Conservation (phyloP, 2,797 vertebrate species). For the Lagocephalus sceleratus region DNA sequence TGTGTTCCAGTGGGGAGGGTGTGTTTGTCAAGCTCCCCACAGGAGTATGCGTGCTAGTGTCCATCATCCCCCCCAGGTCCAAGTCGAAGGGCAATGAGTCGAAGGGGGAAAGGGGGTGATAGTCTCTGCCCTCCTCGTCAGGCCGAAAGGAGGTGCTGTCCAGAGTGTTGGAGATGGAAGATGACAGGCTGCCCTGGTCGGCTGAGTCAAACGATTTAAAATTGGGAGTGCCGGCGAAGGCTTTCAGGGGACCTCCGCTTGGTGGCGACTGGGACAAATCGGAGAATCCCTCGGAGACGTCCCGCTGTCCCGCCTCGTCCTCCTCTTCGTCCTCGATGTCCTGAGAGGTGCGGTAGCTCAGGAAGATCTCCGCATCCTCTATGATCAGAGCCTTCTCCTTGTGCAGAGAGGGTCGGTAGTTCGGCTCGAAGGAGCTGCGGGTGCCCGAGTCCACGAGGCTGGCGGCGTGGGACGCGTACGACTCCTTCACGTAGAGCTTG, state of each 20-base stretch:
- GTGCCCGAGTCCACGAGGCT: slow-evolving; percentile 63
- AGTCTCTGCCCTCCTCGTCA: slow-evolving; percentile 74
- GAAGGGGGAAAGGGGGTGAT: slow-evolving; percentile 89
- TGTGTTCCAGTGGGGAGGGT: slow-evolving; percentile 86
- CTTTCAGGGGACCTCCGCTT: slow-evolving; percentile 59
- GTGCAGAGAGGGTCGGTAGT: slow-evolving; percentile 44
- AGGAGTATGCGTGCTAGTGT: slow-evolving; percentile 76
- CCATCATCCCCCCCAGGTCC: slow-evolving; percentile 78
- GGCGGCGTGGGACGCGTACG: slow-evolving; percentile 71
- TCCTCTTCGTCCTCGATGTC: slow-evolving; percentile 73
- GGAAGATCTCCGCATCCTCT: slow-evolving; percentile 62
- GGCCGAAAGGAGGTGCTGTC: slow-evolving; percentile 59
- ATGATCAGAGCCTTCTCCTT: slow-evolving; percentile 57
- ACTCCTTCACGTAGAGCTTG: slow-evolving; percentile 93
- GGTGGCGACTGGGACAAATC: slow-evolving; percentile 81
- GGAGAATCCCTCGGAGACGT: slow-evolving; percentile 80
- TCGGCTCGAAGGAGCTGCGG: slow-evolving; percentile 55
- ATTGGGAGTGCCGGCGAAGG: slow-evolving; percentile 63
- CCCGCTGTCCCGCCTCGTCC: slow-evolving; percentile 67
- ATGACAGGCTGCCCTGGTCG: slow-evolving; percentile 79
- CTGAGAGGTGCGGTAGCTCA: slow-evolving; percentile 56
- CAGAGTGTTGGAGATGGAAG: slow-evolving; percentile 74
- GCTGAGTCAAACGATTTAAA: slow-evolving; percentile 86
- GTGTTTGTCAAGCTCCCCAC: slow-evolving; percentile 85
- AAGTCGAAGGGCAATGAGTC: slow-evolving; percentile 83